phyloP scores from a whole-genome alignment of 1,140 invertebrate genomes.

The Neuroterus valhalla region DNA sequence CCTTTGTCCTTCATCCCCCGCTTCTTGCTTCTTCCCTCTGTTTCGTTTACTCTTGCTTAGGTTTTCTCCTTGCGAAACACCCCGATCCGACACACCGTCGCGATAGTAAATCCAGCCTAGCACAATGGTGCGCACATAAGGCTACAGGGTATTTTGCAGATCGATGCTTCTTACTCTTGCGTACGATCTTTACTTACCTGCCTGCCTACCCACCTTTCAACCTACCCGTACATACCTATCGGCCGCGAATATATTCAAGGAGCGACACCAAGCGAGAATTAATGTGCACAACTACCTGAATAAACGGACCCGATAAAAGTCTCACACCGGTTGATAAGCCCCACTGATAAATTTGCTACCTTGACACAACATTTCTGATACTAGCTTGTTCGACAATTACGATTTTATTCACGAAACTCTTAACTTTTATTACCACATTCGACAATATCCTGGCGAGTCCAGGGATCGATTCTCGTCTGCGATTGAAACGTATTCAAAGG shows the following conservation, averaged over 20 bases:
- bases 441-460: neutral
- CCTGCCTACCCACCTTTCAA: slow-evolving; percentile 49
- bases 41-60: slow-evolving; percentile 42
- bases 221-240: slow-evolving; percentile 44
- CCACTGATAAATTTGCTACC: slow-evolving; percentile 60
- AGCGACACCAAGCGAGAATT: slow-evolving; percentile 48
- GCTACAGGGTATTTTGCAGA: slow-evolving; percentile 63
- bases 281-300: slow-evolving; percentile 54
- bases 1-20: slow-evolving; percentile 25
- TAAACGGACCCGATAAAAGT: slow-evolving; percentile 55
- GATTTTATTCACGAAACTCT: neutral
- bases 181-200: slow-evolving; percentile 49
- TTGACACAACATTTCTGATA: slow-evolving; percentile 38
- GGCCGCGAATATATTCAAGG: slow-evolving; percentile 36
- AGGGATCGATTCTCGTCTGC: neutral
- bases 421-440: neutral
- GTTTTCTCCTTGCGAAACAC: slow-evolving; percentile 58
- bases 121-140: slow-evolving; percentile 57
- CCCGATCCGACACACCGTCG: slow-evolving; percentile 51
- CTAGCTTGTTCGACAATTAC: slow-evolving; percentile 26
- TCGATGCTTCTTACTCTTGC: slow-evolving; percentile 64
- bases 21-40: neutral
- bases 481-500: neutral
- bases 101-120: slow-evolving; percentile 61
- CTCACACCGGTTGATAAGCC: slow-evolving; percentile 48